Base-by-base conservation (phyloP, 2,113 vertebrate species). In the Chitala chitala region DNA sequence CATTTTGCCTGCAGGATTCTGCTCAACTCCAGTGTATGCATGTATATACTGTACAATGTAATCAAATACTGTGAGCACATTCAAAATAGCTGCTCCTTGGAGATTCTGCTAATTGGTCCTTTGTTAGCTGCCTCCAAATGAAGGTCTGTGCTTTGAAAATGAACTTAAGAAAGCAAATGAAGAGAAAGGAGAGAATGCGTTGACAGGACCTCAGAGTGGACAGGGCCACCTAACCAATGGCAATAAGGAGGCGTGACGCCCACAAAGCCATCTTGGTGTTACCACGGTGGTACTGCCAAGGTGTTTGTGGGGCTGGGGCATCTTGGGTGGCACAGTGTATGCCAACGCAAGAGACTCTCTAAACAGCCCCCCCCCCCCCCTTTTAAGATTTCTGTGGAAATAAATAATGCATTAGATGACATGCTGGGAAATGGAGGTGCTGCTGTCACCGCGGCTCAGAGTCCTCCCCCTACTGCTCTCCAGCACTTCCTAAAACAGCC, bases 401-500 rank as follows among this genome's bases (percentile, higher is more conserved):
- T 88, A 85, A 89, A 89, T 77, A 72, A 64, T 73, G 80, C 76
- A 83, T 78, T 77, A 80, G 78, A 72, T 77, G 10, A 46, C 68
- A 71, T 72, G 69, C 65, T 73, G 72, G 50, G 70, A 76, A 31
- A 75, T 51, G 69, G 51, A 55, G 72, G 84, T 74, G 79, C 78
- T 82, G 77, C 78, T 78, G 78, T 85, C 84, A 65, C 79, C 78
- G 75, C 85, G 58, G 69, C 48, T 77, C 75, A 12, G 51, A 9
- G 40, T 42, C 55, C 46, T 44, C 83, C 82, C 78, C 69, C 75
- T 26, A 40, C 50, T 3, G 48, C 15, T 40, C 75, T 40, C 44
- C 46, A 10, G 31, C 48, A 58, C 59, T 71, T 64, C 75, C 46
- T 46, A 46, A 72, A 76, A 72, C 69, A 55, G 75, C 69, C 46